Evolutionary conservation across 2,797 vertebrate genomes (phyloP).

Genomic region (Ambastaia sidthimunki): DNA sequence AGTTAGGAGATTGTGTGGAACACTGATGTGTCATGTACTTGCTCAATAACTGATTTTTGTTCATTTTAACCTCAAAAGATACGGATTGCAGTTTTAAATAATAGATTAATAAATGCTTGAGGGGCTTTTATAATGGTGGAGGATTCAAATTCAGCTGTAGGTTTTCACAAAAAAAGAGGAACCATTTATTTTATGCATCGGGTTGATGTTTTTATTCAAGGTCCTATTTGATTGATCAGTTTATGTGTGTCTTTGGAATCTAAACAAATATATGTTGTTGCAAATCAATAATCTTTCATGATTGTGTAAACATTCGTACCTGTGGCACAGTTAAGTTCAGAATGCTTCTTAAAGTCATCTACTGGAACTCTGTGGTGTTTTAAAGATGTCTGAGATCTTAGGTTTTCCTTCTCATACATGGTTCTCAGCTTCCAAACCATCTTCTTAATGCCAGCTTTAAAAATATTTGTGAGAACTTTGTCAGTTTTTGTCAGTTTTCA

Average conservation of each 20-base stretch:
- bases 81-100: too few relatives aligned
- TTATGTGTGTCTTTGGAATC: neutral
- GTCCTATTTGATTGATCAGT: neutral
- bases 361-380: constrained; percentile 28
- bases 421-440: constrained; percentile 72
- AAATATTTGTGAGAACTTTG: constrained; percentile 20
- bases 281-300: neutral
- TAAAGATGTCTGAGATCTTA: constrained; percentile 47
- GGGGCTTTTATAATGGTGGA: too few relatives aligned
- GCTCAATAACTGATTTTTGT: too few relatives aligned
- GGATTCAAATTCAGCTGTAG: too few relatives aligned
- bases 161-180: too few relatives aligned
- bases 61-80: too few relatives aligned
- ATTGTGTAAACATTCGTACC: constrained; percentile 42
- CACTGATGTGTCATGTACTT: too few relatives aligned
- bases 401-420: constrained; percentile 53
- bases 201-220: too few relatives aligned
- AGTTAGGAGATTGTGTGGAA: too few relatives aligned
- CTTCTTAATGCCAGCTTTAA: constrained; percentile 68
- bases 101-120: too few relatives aligned
- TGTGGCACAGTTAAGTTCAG: constrained; percentile 46
- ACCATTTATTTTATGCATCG: too few relatives aligned
- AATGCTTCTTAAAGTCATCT: constrained; percentile 5
- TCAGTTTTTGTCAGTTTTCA: neutral
- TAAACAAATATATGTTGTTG: neutral